These are phyloP conservation scores for Varanus komodoensis DNA, from an alignment of 2,113 vertebrate genomes.

Conservation along the genomic window DNA sequence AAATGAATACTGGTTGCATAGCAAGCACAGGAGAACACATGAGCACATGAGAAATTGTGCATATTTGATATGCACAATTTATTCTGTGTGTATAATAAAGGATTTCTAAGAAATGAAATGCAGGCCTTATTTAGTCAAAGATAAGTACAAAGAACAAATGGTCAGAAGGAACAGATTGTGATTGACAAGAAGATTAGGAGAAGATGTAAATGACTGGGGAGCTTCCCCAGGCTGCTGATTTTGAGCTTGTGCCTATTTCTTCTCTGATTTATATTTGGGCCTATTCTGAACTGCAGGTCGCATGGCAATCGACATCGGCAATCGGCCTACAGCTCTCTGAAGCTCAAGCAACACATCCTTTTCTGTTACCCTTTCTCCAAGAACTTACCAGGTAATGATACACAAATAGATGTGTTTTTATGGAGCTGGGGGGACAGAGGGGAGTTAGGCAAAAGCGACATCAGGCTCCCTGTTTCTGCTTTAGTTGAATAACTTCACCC, in stretches of 20 bases:
- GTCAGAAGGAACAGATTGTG: too few relatives aligned
- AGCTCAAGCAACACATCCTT: neutral
- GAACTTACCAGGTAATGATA: neutral
- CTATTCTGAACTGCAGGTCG: neutral
- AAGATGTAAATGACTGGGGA: neutral
- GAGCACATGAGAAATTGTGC: too few relatives aligned
- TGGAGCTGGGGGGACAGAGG: neutral
- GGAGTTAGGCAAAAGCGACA: neutral
- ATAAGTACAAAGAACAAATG: neutral
- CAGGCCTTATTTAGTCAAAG: neutral
- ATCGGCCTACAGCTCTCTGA: neutral
- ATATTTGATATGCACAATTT: neutral
- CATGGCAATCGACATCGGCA: neutral
- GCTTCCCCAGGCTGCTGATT: too few relatives aligned
- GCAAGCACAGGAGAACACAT: too few relatives aligned
- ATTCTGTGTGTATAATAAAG: neutral
- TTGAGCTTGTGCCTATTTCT: too few relatives aligned
- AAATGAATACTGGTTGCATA: neutral
- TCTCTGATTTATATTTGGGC: neutral
- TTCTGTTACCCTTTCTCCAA: neutral
- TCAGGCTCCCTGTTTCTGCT: neutral
- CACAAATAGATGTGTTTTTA: neutral
- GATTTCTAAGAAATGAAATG: neutral
- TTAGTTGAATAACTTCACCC: neutral
- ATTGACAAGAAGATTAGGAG: neutral